These are phyloP conservation scores for Morone chrysops DNA, from an alignment of 2,113 vertebrate genomes.

Conservation along the genomic window DNA sequence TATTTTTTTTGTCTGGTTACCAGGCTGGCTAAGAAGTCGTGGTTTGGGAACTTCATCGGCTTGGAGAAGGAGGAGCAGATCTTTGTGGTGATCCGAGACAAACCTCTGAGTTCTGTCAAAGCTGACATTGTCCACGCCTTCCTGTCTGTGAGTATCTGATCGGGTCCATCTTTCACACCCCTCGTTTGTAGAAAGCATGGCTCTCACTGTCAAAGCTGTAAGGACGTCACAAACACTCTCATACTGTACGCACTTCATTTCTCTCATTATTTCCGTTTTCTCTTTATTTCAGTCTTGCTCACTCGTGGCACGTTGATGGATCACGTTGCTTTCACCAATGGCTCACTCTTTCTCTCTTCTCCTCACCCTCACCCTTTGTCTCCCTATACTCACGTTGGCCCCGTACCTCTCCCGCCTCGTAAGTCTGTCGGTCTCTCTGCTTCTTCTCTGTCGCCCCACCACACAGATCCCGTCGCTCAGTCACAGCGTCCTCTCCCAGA, in stretches of 20 bases:
- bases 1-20: slow-evolving; percentile 19
- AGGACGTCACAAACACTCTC: slow-evolving; percentile 41
- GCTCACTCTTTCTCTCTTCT: slow-evolving; percentile 79
- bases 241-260: slow-evolving; percentile 59
- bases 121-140: slow-evolving; percentile 96
- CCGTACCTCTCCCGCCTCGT: slow-evolving; percentile 75
- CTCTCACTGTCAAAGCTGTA: slow-evolving; percentile 49
- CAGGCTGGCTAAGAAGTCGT: slow-evolving; percentile 94
- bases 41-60: slow-evolving; percentile 96
- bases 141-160: slow-evolving; percentile 88
- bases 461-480: slow-evolving; percentile 93
- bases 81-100: slow-evolving; percentile 94
- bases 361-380: slow-evolving; percentile 81
- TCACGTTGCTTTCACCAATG: slow-evolving; percentile 76
- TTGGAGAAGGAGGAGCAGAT: slow-evolving; percentile 96
- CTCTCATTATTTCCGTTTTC: slow-evolving; percentile 64
- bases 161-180: slow-evolving; percentile 30
- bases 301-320: slow-evolving; percentile 60
- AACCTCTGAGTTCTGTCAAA: slow-evolving; percentile 94
- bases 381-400: slow-evolving; percentile 74
- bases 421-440: slow-evolving; percentile 79
- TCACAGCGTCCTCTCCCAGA: slow-evolving; percentile 95
- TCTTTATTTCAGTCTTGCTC: slow-evolving; percentile 63
- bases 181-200: slow-evolving; percentile 58
- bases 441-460: slow-evolving; percentile 73